Evolutionary conservation across 2,797 vertebrate species (phyloP), one percentile per base, ranked within the genome.

Genomic region (Chaenodraco wilsoni): DNA sequence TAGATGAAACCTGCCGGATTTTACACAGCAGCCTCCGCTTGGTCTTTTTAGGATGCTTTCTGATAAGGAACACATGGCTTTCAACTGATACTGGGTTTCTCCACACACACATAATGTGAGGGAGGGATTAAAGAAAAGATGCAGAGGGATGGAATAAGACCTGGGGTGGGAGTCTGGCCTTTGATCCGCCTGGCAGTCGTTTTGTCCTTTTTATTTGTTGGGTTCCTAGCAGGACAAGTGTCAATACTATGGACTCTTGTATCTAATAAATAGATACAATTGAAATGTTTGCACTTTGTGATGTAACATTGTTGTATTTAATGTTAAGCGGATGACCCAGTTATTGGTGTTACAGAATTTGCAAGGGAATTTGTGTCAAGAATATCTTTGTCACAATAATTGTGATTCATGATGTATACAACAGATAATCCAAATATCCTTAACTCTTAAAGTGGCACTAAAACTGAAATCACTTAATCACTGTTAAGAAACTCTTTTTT

Each of bases 21-120:
- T 46, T 63, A 68, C 23, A 62, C n/a, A 31, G 61, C 69, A 6
- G 41, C 63, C 50, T 62, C 64, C 46, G 70, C 61, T 60, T 73
- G 52, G 56, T 71, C 65, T 81, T 79, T 74, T 69, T 46, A 63
- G 61, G 77, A 68, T 69, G 19, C 45, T 3, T 12, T 48, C 50
- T 73, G 65, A 84, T 69, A 77, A 82, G 63, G 67, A 85, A 63
- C 79, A 83, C 41, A 76, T 78, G 77, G 67, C 68, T 78, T 50
- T 77, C 50, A 65, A 51, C 57, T 60, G 13, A 72, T 57, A 51
- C 48, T 73, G 60, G 54, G 33, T 66, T 57, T 57, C 51, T 33
- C 21, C 59, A 61, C 45, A 51, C 63, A 23, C 40, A 66, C 58
- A 75, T 61, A 57, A 41, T 56, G 70, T 27, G 17, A 48, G n/a